Percentiles rank a stretch among this genome's conserved stretches.
Conservation (phyloP, 2,113 vertebrate species). For the Ivindomyrus marchei region DNA sequence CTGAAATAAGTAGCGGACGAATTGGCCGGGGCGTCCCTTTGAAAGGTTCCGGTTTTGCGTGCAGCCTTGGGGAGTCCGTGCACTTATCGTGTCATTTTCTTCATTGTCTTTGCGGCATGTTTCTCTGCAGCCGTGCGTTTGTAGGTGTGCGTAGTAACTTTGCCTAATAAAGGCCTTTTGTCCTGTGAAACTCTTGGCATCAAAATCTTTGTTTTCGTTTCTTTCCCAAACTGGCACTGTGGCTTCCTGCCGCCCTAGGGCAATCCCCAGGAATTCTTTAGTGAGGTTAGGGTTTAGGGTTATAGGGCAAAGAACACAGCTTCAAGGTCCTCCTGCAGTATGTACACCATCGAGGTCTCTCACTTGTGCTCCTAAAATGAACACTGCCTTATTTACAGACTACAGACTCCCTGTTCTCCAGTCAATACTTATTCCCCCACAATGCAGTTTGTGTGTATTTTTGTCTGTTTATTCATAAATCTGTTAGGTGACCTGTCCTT, state of each 20-base stretch:
- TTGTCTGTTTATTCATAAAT: neutral
- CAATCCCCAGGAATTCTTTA: neutral
- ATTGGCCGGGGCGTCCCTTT: neutral
- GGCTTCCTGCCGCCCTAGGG: neutral
- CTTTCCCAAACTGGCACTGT: neutral
- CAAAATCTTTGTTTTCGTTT: neutral
- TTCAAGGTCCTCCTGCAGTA: neutral
- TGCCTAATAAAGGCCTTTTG: neutral
- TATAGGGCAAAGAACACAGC: neutral
- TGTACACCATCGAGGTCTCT: neutral
- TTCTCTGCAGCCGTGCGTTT: neutral
- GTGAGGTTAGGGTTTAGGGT: neutral
- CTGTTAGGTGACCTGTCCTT: neutral
- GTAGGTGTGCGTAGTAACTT: neutral
- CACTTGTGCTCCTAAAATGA: neutral
- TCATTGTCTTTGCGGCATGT: neutral
- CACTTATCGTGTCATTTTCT: neutral
- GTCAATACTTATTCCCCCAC: neutral
- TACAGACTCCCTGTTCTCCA: neutral
- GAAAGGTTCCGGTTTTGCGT: neutral
- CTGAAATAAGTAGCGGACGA: neutral
- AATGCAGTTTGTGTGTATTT: neutral
- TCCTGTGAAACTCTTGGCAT: neutral
- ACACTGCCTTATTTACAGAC: neutral
- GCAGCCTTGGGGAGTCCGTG: neutral